These are phyloP conservation scores for Venustoraphidia nigricollis DNA, from an alignment of 2,888 invertebrate species.

Conservation along the genomic window DNA sequence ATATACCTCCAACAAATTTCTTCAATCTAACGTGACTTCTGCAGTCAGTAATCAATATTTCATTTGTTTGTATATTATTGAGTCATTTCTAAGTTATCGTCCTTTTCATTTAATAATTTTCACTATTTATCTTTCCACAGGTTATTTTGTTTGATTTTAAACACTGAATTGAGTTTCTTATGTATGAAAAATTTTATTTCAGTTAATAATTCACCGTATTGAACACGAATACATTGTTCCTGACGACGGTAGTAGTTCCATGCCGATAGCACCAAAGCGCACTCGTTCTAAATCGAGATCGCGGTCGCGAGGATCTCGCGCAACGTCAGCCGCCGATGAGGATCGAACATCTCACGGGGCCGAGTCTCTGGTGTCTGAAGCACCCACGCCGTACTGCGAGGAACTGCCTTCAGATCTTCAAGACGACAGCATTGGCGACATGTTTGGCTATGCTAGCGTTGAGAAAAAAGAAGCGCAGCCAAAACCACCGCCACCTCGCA, in stretches of 20 bases:
- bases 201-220: conserved; percentile 49
- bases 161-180: neutral
- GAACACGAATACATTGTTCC: conserved; percentile 52
- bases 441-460: conserved; percentile 57
- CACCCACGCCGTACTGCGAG: conserved; percentile 22
- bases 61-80: neutral
- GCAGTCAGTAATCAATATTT: neutral
- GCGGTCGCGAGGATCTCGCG: conserved; percentile 33
- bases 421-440: conserved; percentile 17
- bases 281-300: conserved; percentile 36
- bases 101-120: neutral
- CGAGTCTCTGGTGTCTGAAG: conserved; percentile 43
- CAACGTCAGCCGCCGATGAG: conserved; percentile 42
- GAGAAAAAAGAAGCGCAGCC: conserved; percentile 52
- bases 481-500: conserved; percentile 41
- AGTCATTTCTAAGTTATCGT: neutral
- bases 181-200: conserved; percentile 18
- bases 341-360: conserved; percentile 57
- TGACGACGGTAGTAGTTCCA: conserved; percentile 24
- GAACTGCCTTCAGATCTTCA: conserved; percentile 22
- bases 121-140: neutral
- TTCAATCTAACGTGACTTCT: too few relatives aligned
- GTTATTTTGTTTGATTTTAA: neutral
- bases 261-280: conserved; percentile 39
- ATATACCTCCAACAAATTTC: too few relatives aligned